Evolutionary conservation across 2,888 invertebrate species (phyloP), one percentile per base, ranked within the genome.

Genomic region (Pterostichus niger): DNA sequence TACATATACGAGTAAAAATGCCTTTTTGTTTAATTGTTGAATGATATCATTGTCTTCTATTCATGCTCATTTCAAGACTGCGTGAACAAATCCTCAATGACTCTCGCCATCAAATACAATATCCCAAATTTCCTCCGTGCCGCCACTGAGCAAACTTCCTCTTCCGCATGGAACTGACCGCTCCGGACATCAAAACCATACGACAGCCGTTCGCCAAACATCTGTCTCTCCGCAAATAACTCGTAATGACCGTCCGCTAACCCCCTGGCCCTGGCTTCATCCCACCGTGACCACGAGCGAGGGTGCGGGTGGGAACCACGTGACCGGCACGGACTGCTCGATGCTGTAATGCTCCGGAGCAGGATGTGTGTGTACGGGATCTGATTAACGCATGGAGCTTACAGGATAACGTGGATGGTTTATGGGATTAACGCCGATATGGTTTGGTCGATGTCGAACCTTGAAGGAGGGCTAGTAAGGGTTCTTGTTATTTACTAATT

Each of bases 151-250:
- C 15, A 17, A 17, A 56, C 56, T 71, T 35, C 40, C 40, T 64
- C 35, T 13, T 35, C 68, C 68, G 7, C 44, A 4, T 33, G 6
- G 56, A 17, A 56, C 17, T 56, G 35, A 40, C 13, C 73, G 13
- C 7, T 46, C 31, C 17, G 64, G 64, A 46, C 73, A 82, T 73
- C 73, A 73, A 81, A 81, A 73, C 80, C 80, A 80, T 80, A 80
- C 80, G 68, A 68, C 80, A 64, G 35, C 54, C 56, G 31, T 73
- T 54, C 68, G 17, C 80, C 9, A 75, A 82, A 59, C 82, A 77
- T 83, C 83, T 83, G 83, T 83, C 77, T 77, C 83, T 64, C 83
- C 68, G 83, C 83, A 83, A 83, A 76, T 83, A 83, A 83, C 83
- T 61, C 83, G 83, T 83, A 83, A 83, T 83, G 83, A 83, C 83